These are phyloP conservation scores for Drosophila mulleri DNA, from an alignment of 2,888 invertebrate genomes.

Conservation along the genomic window DNA sequence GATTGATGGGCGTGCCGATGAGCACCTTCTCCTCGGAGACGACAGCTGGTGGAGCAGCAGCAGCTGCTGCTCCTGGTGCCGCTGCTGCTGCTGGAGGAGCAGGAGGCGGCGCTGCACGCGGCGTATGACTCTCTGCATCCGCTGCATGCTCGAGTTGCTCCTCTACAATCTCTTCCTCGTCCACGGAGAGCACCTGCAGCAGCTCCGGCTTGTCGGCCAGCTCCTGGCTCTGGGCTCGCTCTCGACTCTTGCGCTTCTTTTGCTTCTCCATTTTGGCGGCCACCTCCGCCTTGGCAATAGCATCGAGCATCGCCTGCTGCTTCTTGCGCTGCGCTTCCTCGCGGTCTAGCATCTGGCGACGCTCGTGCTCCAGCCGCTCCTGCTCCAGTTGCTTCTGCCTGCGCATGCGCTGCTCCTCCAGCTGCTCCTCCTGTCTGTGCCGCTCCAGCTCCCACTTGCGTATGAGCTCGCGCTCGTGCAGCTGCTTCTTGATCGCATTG, in stretches of 20 bases:
- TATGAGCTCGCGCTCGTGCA: slow-evolving; percentile 92
- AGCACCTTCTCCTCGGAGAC: slow-evolving; percentile 82
- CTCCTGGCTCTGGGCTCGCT: slow-evolving; percentile 28
- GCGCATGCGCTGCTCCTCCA: slow-evolving; percentile 92
- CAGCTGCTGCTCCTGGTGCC: slow-evolving; percentile 1
- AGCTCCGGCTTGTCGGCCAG: slow-evolving; percentile 44
- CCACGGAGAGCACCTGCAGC: slow-evolving; percentile 62
- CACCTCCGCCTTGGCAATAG: slow-evolving; percentile 91
- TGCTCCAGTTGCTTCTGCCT: slow-evolving; percentile 90
- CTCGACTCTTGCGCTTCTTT: slow-evolving; percentile 84
- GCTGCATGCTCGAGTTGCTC: slow-evolving; percentile 6
- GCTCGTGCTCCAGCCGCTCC: slow-evolving; percentile 90
- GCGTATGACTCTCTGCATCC: slow-evolving; percentile 51
- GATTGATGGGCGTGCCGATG: slow-evolving; percentile 85
- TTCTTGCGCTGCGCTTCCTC: slow-evolving; percentile 90
- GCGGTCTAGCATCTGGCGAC: slow-evolving; percentile 88
- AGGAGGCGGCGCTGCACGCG: slow-evolving; percentile 50
- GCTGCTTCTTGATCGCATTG: slow-evolving; percentile 92
- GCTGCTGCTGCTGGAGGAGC: slow-evolving; percentile 11
- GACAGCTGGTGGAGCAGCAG: background rate
- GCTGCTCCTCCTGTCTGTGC: slow-evolving; percentile 90
- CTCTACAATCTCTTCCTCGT: slow-evolving; percentile 62
- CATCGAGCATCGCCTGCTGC: slow-evolving; percentile 91
- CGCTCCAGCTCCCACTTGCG: slow-evolving; percentile 91
- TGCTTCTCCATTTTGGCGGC: slow-evolving; percentile 90